A percentile compares a stretch with the other conserved stretches of the same genome.
These are phyloP conservation scores for Apeira syringaria DNA, from an alignment of 2,888 invertebrate species.

Conservation along the genomic window DNA sequence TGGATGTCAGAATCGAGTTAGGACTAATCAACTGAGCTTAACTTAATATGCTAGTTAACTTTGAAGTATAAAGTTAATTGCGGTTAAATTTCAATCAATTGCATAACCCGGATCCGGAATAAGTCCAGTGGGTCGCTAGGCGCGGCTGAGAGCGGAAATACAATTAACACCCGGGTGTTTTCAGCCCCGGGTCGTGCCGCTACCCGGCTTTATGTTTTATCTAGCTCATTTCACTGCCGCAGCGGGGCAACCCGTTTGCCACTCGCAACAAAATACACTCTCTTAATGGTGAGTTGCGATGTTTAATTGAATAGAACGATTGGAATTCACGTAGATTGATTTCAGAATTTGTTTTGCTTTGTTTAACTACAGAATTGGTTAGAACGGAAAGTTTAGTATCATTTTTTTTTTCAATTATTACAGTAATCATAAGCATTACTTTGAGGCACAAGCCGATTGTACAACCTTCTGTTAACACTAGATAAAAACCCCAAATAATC, in stretches of 20 bases:
- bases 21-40: slow-evolving; percentile 15
- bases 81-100: slow-evolving; percentile 33
- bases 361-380: neutral
- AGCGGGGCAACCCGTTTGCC: slow-evolving; percentile 24
- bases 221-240: slow-evolving; percentile 43
- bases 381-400: too few species aligned
- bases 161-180: slow-evolving; percentile 41
- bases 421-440: too few species aligned
- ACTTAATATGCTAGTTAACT: slow-evolving; percentile 14
- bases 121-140: slow-evolving; percentile 31
- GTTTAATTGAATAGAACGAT: slow-evolving; percentile 28
- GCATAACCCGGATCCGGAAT: slow-evolving; percentile 33
- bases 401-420: too few species aligned
- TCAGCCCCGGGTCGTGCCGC: slow-evolving; percentile 36
- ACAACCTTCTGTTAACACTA: too few species aligned
- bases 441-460: too few species aligned
- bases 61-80: slow-evolving; percentile 19
- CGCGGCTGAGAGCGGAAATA: slow-evolving; percentile 33
- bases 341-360: slow-evolving; percentile 4
- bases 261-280: slow-evolving; percentile 38
- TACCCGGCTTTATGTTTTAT: slow-evolving; percentile 40
- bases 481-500: too few species aligned
- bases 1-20: slow-evolving; percentile 18
- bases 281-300: slow-evolving; percentile 30
- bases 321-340: slow-evolving; percentile 10